These are phyloP conservation scores for Apteryx owenii DNA, from an alignment of 2,113 vertebrate genomes.

Conservation along the genomic window DNA sequence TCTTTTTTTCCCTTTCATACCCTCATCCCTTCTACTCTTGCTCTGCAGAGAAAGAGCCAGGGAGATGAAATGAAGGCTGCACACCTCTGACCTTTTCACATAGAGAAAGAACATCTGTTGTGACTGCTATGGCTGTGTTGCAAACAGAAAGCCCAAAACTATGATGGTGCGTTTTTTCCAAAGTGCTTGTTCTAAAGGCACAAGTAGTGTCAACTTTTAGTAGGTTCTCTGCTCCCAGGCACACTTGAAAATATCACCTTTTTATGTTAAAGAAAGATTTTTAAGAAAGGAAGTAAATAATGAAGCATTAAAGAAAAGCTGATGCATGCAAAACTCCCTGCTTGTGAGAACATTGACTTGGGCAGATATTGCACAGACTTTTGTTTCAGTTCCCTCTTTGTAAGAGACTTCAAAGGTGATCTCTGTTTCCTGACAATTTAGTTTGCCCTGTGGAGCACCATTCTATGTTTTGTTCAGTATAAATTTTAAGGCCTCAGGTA, in stretches of 20 bases:
- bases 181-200: neutral
- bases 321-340: neutral
- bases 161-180: neutral
- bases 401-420: neutral
- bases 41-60: fast-evolving
- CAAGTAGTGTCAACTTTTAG: neutral
- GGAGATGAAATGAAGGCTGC: neutral
- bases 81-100: neutral
- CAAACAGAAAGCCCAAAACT: neutral
- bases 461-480: neutral
- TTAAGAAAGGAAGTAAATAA: neutral
- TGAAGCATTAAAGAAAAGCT: neutral
- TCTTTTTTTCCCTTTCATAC: neutral
- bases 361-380: neutral
- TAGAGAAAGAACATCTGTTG: neutral
- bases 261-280: neutral
- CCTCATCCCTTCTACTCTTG: neutral
- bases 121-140: neutral
- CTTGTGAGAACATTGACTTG: neutral
- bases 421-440: neutral
- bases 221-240: neutral
- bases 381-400: neutral
- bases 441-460: neutral
- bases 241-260: neutral
- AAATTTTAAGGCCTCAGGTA: neutral